A percentile compares a stretch with the other conserved stretches of the same genome.
Evolutionary conservation across 2,113 vertebrate genomes (phyloP).

Genomic region (Pterophyllum scalare): DNA sequence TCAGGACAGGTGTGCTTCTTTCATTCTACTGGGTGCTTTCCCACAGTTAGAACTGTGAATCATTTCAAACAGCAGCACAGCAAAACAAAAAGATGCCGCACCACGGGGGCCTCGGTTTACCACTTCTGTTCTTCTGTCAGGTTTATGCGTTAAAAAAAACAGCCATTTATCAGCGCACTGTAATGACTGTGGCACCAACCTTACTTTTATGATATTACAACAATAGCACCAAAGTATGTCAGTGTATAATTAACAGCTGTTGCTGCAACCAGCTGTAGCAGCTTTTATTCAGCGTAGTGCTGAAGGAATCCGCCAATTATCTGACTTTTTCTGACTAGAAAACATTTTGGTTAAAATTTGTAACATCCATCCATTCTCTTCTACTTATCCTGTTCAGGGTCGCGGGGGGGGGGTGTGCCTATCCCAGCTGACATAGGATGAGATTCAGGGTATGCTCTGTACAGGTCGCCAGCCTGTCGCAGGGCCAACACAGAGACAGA

Average conservation of each 20-base stretch:
- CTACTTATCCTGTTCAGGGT: too few species aligned
- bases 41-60: constrained; percentile 8
- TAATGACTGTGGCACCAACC: not conserved
- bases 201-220: not conserved
- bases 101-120: constrained; percentile 4
- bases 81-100: constrained; percentile 38
- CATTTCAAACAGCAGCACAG: constrained; percentile 11
- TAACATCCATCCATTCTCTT: not conserved
- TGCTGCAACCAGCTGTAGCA: not conserved
- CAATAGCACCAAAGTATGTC: not conserved
- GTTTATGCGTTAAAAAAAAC: not conserved
- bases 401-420: too few species aligned
- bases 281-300: not conserved
- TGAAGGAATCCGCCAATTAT: not conserved
- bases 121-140: constrained; percentile 16
- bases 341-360: not conserved
- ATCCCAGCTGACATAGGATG: too few species aligned
- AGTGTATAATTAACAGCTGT: not conserved
- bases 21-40: not conserved
- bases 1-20: constrained; percentile 33
- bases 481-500: too few species aligned
- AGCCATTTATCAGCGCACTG: not conserved
- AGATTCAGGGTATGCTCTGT: too few species aligned
- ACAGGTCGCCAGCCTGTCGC: too few species aligned
- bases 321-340: not conserved